Conservation (phyloP, 2,888 invertebrate genomes). For the Drosophila paucipuncta region DNA sequence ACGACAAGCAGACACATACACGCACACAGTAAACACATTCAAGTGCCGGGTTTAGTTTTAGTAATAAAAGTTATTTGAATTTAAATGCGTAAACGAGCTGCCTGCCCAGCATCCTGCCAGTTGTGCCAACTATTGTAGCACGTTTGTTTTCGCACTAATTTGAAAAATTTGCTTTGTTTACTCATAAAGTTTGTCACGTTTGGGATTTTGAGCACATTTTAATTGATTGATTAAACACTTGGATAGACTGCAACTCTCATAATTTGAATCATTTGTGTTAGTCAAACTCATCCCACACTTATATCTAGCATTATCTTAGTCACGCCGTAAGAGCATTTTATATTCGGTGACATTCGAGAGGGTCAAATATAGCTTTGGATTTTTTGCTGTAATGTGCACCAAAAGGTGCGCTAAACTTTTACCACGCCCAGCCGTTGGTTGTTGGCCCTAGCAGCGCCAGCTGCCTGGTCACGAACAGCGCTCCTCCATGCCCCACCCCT, state of each 20-base stretch:
- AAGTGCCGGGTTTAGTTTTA: constrained; percentile 65
- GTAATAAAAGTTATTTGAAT: constrained; percentile 82
- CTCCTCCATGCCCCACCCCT: background rate
- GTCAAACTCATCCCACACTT: background rate
- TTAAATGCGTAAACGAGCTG: constrained; percentile 81
- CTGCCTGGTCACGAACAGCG: constrained; percentile 3
- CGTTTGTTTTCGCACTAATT: constrained; percentile 31
- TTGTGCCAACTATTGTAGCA: constrained; percentile 64
- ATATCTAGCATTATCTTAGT: background rate
- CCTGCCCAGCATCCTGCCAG: constrained; percentile 49
- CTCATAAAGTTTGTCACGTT: background rate
- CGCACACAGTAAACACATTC: constrained; percentile 16
- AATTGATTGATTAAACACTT: background rate
- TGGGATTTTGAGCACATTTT: background rate
- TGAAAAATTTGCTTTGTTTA: constrained; percentile 21
- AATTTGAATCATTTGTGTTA: background rate
- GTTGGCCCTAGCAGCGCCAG: constrained; percentile 17
- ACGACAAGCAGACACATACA: constrained; percentile 7
- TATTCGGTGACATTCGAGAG: background rate
- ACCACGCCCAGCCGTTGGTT: constrained; percentile 25
- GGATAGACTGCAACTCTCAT: background rate
- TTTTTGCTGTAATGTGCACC: constrained; percentile 52
- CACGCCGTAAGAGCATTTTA: background rate
- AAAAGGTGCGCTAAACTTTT: constrained; percentile 70
- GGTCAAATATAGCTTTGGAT: background rate